A percentile compares a stretch with the other conserved stretches of the same genome.
phyloP scores from a whole-genome alignment of 2,797 vertebrate species.

The Silurus lanzhouensis region DNA sequence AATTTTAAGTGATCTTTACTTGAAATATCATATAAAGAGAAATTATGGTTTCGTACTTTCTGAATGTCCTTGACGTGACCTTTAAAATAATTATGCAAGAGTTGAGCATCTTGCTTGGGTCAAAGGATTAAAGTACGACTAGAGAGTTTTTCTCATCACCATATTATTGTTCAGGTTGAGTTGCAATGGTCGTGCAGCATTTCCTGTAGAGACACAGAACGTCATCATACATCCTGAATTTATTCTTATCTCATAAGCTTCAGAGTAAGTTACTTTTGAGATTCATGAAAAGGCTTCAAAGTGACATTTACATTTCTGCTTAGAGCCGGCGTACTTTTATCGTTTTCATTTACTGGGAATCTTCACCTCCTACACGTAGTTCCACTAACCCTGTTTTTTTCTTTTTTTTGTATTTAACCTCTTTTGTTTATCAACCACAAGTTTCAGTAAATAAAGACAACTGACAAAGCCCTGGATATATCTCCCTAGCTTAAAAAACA shows the following conservation, averaged over 20 bases:
- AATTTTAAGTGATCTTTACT: background rate
- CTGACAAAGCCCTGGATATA: background rate
- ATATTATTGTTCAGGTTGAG: slow-evolving; percentile 44
- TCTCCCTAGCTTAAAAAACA: background rate
- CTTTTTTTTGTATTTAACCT: slow-evolving; percentile 29
- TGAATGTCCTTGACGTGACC: background rate
- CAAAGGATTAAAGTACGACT: background rate
- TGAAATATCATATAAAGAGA: background rate
- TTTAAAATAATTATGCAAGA: background rate
- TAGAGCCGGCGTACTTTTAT: slow-evolving; percentile 48
- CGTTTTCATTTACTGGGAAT: slow-evolving; percentile 52
- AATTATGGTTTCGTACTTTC: background rate
- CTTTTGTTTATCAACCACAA: slow-evolving; percentile 55
- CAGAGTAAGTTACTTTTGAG: slow-evolving; percentile 27
- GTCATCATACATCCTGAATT: slow-evolving; percentile 51
- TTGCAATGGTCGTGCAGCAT: slow-evolving; percentile 38
- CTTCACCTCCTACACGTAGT: slow-evolving; percentile 61
- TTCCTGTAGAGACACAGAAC: slow-evolving; percentile 52
- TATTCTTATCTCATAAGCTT: slow-evolving; percentile 28
- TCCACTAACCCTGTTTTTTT: slow-evolving; percentile 60
- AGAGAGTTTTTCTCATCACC: background rate
- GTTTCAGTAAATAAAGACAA: slow-evolving; percentile 36
- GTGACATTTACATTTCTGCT: slow-evolving; percentile 34
- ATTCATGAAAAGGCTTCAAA: slow-evolving; percentile 26
- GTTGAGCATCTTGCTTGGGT: background rate